Evolutionary conservation across 2,113 vertebrate species (phyloP).

Genomic region (Oncorhynchus nerka): DNA sequence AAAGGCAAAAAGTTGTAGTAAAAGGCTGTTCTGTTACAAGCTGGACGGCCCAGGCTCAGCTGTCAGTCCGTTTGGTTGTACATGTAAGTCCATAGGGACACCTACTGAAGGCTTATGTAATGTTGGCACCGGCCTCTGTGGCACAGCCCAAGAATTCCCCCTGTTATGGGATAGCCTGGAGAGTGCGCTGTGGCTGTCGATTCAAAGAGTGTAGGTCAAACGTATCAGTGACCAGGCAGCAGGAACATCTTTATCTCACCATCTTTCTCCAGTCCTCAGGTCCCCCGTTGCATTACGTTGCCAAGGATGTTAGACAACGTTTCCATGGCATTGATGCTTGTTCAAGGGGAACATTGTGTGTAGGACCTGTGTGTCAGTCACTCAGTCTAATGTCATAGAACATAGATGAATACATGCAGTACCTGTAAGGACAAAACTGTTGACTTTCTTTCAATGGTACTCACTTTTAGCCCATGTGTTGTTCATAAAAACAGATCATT

Average conservation of each 20-base stretch:
- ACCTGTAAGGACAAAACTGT: slow-evolving; percentile 41
- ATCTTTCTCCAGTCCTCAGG: not conserved
- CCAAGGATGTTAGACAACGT: slow-evolving; percentile 45
- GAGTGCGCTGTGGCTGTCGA: slow-evolving; percentile 25
- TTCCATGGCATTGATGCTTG: slow-evolving; percentile 43
- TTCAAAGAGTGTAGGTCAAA: slow-evolving; percentile 69
- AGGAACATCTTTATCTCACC: slow-evolving; percentile 55
- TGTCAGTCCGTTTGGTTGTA: slow-evolving; percentile 31
- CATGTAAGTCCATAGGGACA: slow-evolving; percentile 35
- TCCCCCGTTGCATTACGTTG: slow-evolving; percentile 41
- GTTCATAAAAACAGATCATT: slow-evolving; percentile 68
- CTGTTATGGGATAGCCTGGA: slow-evolving; percentile 51
- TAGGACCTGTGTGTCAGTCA: slow-evolving; percentile 46
- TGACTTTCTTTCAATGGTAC: slow-evolving; percentile 18
- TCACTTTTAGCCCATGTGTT: slow-evolving; percentile 31
- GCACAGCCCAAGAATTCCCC: slow-evolving; percentile 54
- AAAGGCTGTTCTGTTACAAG: not conserved
- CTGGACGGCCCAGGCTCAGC: no score
- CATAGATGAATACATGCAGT: not conserved
- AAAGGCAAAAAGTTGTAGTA: not conserved
- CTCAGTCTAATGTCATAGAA: slow-evolving; percentile 1
- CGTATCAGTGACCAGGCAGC: slow-evolving; percentile 57
- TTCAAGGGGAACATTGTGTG: slow-evolving; percentile 44
- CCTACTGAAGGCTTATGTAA: slow-evolving; percentile 56
- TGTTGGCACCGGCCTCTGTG: slow-evolving; percentile 42